Conservation (phyloP, 1,140 invertebrate species). For the Pygmarrhopalites habei region DNA sequence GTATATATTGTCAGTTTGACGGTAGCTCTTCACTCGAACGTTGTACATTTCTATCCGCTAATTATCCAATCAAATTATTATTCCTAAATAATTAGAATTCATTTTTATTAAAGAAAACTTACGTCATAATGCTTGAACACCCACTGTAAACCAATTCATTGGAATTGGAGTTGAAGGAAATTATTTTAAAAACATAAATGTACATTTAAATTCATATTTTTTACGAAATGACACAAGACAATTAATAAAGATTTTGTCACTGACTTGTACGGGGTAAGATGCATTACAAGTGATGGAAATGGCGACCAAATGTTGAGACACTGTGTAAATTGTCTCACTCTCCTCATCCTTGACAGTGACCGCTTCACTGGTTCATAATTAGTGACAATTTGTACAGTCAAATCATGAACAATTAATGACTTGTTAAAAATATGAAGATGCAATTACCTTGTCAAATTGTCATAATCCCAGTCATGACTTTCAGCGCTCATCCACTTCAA, state of each 20-base stretch:
- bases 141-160: conserved; percentile 20
- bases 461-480: conserved; percentile 13
- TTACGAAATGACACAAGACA: too few relatives aligned
- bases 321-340: conserved; percentile 11
- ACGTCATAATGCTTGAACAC: conserved; percentile 18
- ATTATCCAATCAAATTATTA: neutral
- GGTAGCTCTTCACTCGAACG: conserved; percentile 13
- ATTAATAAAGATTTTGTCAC: too few relatives aligned
- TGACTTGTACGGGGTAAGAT: conserved; percentile 27
- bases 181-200: neutral
- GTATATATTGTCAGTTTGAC: conserved; percentile 13
- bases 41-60: conserved; percentile 14
- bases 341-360: conserved; percentile 12
- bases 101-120: conserved; percentile 6
- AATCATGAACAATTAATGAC: too few relatives aligned
- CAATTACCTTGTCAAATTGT: too few relatives aligned
- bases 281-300: conserved; percentile 28
- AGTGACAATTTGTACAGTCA: too few relatives aligned
- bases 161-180: neutral
- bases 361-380: too few relatives aligned
- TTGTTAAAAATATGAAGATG: too few relatives aligned
- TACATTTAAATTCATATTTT: neutral
- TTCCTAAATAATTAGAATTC: neutral
- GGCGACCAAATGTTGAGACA: conserved; percentile 21
- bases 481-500: conserved; percentile 1